phyloP scores from a whole-genome alignment of 2,888 invertebrate genomes.

The Spodoptera picta region DNA sequence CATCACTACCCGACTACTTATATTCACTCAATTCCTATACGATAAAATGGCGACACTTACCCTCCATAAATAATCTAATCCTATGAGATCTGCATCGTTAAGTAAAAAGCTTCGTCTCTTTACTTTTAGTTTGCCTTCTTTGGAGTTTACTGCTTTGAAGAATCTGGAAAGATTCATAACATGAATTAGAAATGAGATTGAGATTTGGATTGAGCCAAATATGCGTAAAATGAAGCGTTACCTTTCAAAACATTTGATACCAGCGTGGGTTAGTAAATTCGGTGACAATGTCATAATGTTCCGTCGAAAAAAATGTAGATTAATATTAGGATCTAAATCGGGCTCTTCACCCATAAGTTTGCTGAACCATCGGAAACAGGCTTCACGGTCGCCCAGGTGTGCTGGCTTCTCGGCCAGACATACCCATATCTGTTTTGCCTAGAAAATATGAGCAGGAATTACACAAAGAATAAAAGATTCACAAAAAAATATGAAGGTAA shows the following conservation, averaged over 20 bases:
- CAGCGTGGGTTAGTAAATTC: conserved; percentile 96
- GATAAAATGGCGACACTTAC: conserved; percentile 80
- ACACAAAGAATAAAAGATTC: conserved; percentile 37
- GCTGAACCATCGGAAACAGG: conserved; percentile 99
- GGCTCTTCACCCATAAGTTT: conserved; percentile 99
- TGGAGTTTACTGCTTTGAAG: conserved; percentile 98
- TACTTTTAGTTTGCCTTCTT: conserved; percentile 96
- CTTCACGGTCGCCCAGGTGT: conserved; percentile 97
- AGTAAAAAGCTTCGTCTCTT: conserved; percentile 95
- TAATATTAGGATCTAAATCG: conserved; percentile 98
- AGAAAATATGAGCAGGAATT: conserved; percentile 54
- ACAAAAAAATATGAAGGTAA: conserved; percentile 25
- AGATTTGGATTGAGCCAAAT: not conserved
- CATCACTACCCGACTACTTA: not conserved
- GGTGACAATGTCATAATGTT: conserved; percentile 98
- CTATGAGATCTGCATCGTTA: conserved; percentile 98
- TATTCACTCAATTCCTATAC: too few relatives aligned
- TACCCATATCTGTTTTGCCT: conserved; percentile 98
- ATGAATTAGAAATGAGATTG: not conserved
- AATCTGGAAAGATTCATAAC: conserved; percentile 88
- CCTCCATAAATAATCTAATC: conserved; percentile 98
- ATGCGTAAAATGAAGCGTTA: conserved; percentile 49
- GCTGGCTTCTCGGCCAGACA: conserved; percentile 98
- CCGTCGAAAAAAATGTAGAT: conserved; percentile 98
- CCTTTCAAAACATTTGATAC: conserved; percentile 96